Percentiles rank a stretch among this genome's conserved stretches.
Evolutionary conservation across 2,888 invertebrate genomes (phyloP).

Genomic region (Thysanoteuthis rhombus): DNA sequence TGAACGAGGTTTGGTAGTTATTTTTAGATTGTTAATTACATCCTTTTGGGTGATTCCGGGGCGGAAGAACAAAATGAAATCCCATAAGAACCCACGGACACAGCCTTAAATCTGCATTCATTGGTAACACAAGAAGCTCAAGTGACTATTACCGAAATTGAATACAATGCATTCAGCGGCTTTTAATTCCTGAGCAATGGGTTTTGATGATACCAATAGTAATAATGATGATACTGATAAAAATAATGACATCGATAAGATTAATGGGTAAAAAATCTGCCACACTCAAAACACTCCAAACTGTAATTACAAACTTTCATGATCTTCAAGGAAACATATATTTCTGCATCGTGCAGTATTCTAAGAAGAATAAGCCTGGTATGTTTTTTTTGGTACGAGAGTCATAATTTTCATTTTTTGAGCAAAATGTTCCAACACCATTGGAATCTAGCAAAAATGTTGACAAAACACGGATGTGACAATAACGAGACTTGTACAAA

Average conservation of each 20-base stretch:
- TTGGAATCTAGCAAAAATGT: too few relatives aligned
- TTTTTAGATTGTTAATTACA: background rate
- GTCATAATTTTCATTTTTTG: too few relatives aligned
- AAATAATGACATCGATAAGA: background rate
- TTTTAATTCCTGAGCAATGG: background rate
- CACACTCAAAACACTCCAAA: too few relatives aligned
- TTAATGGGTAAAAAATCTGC: too few relatives aligned
- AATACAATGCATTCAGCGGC: background rate
- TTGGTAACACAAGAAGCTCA: background rate
- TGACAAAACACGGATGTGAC: too few relatives aligned
- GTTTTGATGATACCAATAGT: background rate
- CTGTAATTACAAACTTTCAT: too few relatives aligned
- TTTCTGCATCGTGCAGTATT: too few relatives aligned
- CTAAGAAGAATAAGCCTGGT: too few relatives aligned
- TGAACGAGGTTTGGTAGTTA: background rate
- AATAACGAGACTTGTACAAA: too few relatives aligned
- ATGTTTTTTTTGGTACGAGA: too few relatives aligned
- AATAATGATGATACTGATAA: background rate
- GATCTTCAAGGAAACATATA: too few relatives aligned
- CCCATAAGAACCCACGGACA: background rate
- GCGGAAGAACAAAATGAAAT: conserved; percentile 12
- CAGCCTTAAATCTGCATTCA: background rate
- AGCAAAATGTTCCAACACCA: too few relatives aligned
- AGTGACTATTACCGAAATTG: background rate
- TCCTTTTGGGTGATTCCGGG: background rate